Evolutionary conservation across 2,888 invertebrate genomes (phyloP).

Genomic region (Phania funesta): DNA sequence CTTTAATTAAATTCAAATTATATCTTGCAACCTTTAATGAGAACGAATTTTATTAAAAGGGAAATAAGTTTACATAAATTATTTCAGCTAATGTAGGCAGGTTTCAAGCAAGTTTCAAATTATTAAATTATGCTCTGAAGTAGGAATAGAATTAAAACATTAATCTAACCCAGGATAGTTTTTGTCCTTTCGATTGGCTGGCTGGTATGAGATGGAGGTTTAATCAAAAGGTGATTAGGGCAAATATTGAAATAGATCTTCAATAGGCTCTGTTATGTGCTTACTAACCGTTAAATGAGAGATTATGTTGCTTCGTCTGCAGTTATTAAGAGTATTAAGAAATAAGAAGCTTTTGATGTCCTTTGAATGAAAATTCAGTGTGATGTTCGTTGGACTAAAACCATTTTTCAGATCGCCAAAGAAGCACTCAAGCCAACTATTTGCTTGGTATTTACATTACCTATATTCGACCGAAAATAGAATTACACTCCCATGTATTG

Average conservation of each 20-base stretch:
- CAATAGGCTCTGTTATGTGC: neutral
- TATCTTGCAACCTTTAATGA: neutral
- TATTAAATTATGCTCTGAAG: neutral
- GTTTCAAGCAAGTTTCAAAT: neutral
- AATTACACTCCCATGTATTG: too few relatives aligned
- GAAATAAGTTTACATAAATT: too few relatives aligned
- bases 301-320: too few relatives aligned
- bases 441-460: too few relatives aligned
- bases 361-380: too few relatives aligned
- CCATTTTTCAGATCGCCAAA: too few relatives aligned
- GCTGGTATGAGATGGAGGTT: neutral
- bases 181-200: neutral
- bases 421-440: too few relatives aligned
- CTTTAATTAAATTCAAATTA: slow-evolving; percentile 56
- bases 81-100: neutral
- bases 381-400: too few relatives aligned
- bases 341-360: too few relatives aligned
- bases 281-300: neutral
- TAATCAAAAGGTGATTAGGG: neutral
- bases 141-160: neutral
- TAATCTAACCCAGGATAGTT: neutral
- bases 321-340: too few relatives aligned
- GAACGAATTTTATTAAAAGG: neutral
- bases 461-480: too few relatives aligned
- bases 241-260: neutral